Evolutionary conservation across 2,888 invertebrate genomes (phyloP).

Genomic region (Apodemia hepburni): DNA sequence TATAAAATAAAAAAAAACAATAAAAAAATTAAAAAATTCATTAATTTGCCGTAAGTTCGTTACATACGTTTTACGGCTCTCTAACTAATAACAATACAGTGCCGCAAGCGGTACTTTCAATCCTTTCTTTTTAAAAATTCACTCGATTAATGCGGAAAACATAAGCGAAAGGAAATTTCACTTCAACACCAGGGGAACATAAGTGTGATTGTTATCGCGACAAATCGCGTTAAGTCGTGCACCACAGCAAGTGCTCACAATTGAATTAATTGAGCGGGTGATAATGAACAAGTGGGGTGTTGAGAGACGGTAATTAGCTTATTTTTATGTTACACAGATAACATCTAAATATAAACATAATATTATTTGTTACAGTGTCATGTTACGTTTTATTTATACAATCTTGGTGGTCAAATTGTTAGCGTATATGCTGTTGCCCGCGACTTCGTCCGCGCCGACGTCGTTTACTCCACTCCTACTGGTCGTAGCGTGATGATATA

Average conservation of each 20-base stretch:
- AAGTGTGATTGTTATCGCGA: constrained; percentile 29
- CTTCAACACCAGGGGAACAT: constrained; percentile 16
- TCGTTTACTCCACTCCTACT: too few relatives aligned
- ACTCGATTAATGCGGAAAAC: constrained; percentile 7
- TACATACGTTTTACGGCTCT: too few relatives aligned
- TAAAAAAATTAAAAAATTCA: too few relatives aligned
- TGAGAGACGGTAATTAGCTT: constrained; percentile 3
- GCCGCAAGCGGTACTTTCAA: too few relatives aligned
- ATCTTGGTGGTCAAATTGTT: too few relatives aligned
- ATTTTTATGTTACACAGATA: constrained; percentile 10
- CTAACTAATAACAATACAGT: too few relatives aligned
- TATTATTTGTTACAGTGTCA: neutral
- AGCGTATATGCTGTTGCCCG: too few relatives aligned
- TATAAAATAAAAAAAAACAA: too few relatives aligned
- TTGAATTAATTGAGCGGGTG: constrained; percentile 21
- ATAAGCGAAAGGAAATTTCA: constrained; percentile 3
- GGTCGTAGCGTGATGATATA: too few relatives aligned
- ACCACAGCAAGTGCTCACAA: constrained; percentile 34
- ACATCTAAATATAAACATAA: constrained; percentile 3
- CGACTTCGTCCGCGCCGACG: too few relatives aligned
- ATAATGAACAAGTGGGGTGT: constrained; percentile 7
- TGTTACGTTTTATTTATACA: neutral
- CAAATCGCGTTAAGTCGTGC: constrained; percentile 34
- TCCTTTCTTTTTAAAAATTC: too few relatives aligned
- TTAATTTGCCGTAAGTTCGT: too few relatives aligned